Evolutionary conservation across 2,888 invertebrate species (phyloP), one percentile per base, ranked within the genome.

Genomic region (Tiliacea aurago): DNA sequence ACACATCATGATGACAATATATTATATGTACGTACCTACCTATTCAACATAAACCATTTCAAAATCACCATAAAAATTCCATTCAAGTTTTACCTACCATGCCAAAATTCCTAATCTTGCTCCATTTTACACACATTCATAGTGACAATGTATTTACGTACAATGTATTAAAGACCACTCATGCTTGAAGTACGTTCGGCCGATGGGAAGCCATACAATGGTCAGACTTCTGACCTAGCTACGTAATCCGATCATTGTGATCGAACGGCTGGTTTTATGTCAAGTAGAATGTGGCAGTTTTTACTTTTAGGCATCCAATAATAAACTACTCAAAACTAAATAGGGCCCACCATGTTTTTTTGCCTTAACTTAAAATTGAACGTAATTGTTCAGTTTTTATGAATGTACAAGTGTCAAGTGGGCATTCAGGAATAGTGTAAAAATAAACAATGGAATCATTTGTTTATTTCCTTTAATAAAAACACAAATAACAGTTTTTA

Each of bases 201-300:
- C 47, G 81, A 64, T 76, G n/a, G 67, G 89, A 89, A 89, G 84
- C 89, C 89, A 28, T 58, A 81, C 78, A 84, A 86, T 73, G 69
- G 72, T 45, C 63, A 71, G 73, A 74, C 75, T 67, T 51, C 47
- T 81, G 90, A 86, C 89, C 88, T 87, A 84, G 84, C 85, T 65
- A 59, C 74, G 62, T 87, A 83, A 88, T 84, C 80, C 75, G 62
- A 86, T 85, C 82, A 80, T 51, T 79, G 79, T 73, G 63, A 78
- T 86, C 78, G 77, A 81, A 81, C 74, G 56, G 55, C 68, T 59
- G 43, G 18, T 55, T 80, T 62, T 51, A 63, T 80, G 84, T 58
- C 62, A 58, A 45, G 55, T 62, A 68, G 33, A 53, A 65, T 61
- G 43, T 64, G 47, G 9, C 13, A 23, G 47, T 67, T 56, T 45